Base-by-base conservation (phyloP, 2,888 invertebrate species). In the Dolichomitus sp. region DNA sequence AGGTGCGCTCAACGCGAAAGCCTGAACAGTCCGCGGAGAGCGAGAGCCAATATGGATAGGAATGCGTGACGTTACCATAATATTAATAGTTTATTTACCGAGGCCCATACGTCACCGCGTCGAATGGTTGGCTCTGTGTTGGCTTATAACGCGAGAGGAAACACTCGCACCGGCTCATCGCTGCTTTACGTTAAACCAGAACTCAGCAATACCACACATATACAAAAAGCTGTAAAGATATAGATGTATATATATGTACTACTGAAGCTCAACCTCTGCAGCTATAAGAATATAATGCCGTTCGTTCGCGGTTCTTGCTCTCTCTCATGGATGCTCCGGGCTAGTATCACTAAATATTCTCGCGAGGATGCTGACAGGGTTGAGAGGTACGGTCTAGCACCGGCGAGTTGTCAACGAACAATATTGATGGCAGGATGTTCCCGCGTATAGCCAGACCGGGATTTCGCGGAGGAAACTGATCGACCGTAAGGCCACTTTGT, bases 71-170 rank as follows among this genome's bases (percentile, higher is more conserved):
- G 91, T 92, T 92, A 91, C 92, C 92, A 92, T 93, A 93, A 93
- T 92, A 93, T 93, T 93, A 93, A 93, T 93, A 93, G 93, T 93
- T 93, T 93, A 93, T 93, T 93, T 93, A 93, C 92, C 90, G 89
- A 89, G 87, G 92, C 89, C 93, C 91, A 93, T 93, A 93, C 93
- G 93, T 93, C 93, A 93, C 91, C 87, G 83, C 85, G 87, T 87
- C 87, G 74, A 81, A 78, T 69, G 77, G 61, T 42, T 45, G 40
- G 54, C 57, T 63, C 42, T 72, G 85, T 70, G 80, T 83, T 84
- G 83, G 83, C 37, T 72, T 80, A 19, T 30, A 79, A 81, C 75
- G 76, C 72, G 59, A 52, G 69, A 57, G 74, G 73, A 78, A 78
- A 78, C 30, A 50, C 68, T 69, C 68, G 30, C 63, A 40, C 59